These are phyloP conservation scores for Bombylius major DNA, from an alignment of 2,888 invertebrate species.

Conservation along the genomic window DNA sequence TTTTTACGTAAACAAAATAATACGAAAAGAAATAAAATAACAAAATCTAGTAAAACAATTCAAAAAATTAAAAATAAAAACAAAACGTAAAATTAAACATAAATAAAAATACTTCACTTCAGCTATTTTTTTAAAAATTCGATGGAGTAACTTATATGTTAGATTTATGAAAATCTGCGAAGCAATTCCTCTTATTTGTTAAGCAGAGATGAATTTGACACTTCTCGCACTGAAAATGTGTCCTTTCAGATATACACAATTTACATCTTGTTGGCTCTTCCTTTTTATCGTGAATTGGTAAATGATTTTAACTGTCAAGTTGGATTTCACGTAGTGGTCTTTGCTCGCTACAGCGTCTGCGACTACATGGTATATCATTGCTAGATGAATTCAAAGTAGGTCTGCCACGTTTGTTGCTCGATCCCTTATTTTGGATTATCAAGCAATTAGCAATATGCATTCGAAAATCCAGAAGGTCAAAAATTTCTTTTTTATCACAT, in stretches of 20 bases:
- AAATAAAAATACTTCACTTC: too few species aligned
- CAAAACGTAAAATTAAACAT: too few species aligned
- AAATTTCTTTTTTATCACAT: not conserved
- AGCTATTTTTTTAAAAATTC: too few species aligned
- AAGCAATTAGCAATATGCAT: not conserved
- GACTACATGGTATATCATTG: too few species aligned
- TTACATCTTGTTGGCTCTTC: not conserved
- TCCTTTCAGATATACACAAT: not conserved
- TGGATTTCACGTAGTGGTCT: not conserved
- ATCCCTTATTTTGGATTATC: not conserved
- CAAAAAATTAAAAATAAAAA: too few species aligned
- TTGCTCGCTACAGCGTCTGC: too few species aligned
- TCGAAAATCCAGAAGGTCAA: not conserved
- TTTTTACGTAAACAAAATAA: too few species aligned
- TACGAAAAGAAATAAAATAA: too few species aligned
- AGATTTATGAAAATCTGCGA: too few species aligned
- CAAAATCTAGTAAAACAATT: too few species aligned
- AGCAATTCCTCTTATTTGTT: too few species aligned
- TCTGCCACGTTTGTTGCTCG: not conserved
- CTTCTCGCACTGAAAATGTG: not conserved
- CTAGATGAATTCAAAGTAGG: not conserved
- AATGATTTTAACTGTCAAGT: not conserved
- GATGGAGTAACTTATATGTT: too few species aligned
- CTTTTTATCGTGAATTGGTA: not conserved
- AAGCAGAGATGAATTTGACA: not conserved